Base-by-base conservation (phyloP, 1,140 invertebrate genomes). In the Cataglyphis hispanica region DNA sequence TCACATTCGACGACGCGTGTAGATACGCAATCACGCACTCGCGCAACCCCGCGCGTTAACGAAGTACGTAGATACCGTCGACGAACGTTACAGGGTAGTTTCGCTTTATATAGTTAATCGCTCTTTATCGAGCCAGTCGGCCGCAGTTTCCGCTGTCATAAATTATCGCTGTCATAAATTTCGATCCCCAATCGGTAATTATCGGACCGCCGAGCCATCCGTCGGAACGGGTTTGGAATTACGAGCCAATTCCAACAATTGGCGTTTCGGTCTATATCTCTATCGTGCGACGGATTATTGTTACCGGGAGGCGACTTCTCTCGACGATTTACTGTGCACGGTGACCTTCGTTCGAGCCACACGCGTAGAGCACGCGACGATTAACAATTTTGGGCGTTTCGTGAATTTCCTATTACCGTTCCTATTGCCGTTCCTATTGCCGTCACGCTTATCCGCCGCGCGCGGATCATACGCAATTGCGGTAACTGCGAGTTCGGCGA, bases 131-230 rank as follows among this genome's bases (percentile, higher is more conserved):
- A 88, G 64, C 77, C 87, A 88, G 76, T 85, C 89, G 89, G 87
- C 67, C 87, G 84, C 89, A 88, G 86, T 88, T 91, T 88, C 80
- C 84, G 76, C 84, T 37, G 37, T 37, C 37, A 67, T 87, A 89
- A 91, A 91, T 91, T 91, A 92, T 92, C 88, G 87, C 90, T 88
- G 84, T 91, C 90, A 90, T 92, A 91, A 92, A 92, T 92, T 91
- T 90, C n/a, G n/a, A 91, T 90, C 89, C 85, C 69, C 76, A 77
- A 91, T 86, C 91, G 89, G 90, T 92, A 92, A 92, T 92, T 92
- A 92, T 91, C 84, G 81, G 84, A 69, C 69, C 60, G 70, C 69
- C 60, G 70, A 87, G 88, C 85, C 85, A 86, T 90, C 86, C 87
- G 74, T 84, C 85, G 84, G 74, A 85, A 91, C 86, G 87, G 74